Evolutionary conservation across 2,113 vertebrate species (phyloP), one percentile per base, ranked within the genome.

Genomic region (Glaucomys volans): DNA sequence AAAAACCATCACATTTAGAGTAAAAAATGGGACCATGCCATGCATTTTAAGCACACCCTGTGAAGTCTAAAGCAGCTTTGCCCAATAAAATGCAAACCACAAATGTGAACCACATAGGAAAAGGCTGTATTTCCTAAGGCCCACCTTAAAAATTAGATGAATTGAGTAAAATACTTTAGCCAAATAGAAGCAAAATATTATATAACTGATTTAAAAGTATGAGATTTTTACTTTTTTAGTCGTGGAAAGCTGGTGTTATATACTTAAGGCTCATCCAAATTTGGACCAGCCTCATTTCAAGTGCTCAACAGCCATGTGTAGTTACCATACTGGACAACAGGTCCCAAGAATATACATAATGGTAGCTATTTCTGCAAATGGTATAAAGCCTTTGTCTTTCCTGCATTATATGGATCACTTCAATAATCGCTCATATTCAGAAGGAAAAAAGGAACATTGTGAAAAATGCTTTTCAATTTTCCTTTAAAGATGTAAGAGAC

Each of bases 381-480:
- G 59, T 42, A 66, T 59, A 67, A 54, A 40, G 32, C 18, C 62
- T 82, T 84, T 20, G 69, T 75, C 87, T 74, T 85, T 42, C 69
- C 69, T 47, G 12, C 22, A 20, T 7, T 72, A 17, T 79, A 87
- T 79, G 74, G 91, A 94, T 93, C 64, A 47, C 62, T 96, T 86
- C 94, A 90, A 87, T 87, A 90, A 97, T 74, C 62, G 50, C 50
- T 89, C 50, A 67, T 57, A 96, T 90, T 69, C 40, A 54, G 50
- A 13, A 13, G 17, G 24, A 7, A 80, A 50, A 76, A 35, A 32
- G 28, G 37, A 76, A 54, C 35, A 75, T 26, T 50, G 40, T 97
- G 50, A 96, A 94, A 96, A 96, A 89, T 59, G 84, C n/a, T 69
- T 93, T 94, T 94, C 96, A 77, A 91, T 97, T 94, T 92, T 89